Evolutionary conservation across 2,888 invertebrate genomes (phyloP), one percentile per base, ranked within the genome.

Genomic region (Leptopilina drosophilae): DNA sequence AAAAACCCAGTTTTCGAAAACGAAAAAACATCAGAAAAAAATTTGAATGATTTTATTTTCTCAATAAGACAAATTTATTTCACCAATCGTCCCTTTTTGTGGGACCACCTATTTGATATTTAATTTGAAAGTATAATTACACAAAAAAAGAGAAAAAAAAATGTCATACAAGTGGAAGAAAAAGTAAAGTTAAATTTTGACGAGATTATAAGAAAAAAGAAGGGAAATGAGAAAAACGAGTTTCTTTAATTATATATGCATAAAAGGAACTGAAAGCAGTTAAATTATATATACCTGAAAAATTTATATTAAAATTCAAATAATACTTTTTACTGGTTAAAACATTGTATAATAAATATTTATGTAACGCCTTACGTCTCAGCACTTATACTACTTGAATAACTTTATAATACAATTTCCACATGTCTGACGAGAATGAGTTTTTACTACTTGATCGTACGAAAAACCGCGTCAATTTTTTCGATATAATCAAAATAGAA

Each of bases 371-470:
- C n/a, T 15, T 59, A 59, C 11, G 69, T 49, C 53, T 73, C 33
- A 53, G n/a, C 49, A 49, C 49, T 49, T 42, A 42, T 42, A 49
- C 49, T 49, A 49, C 15, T 33, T 67, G 15, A 20, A 67, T 67
- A 46, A 46, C 20, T 15, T 5, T 15, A 9, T 14, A 20, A 26
- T 53, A 11, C 53, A 53, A 49, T 69, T 69, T 69, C 2, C 33
- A 14, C 46, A 8, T 26, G 69, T 73, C 69, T 33, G 53, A n/a
- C 53, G 14, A 33, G 14, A 26, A 56, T 8, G 20, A n/a, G 69
- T 20, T 53, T 49, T 33, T 56, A 73, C 69, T 73, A 73, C 69
- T 73, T 73, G 49, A 33, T 14, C 53, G n/a, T 9, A 33, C 53
- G 0, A 69, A 33, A 33, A 33, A 5, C 33, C 33, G 33, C 33